These are phyloP conservation scores for Rhyzopertha dominica DNA, from an alignment of 1,140 invertebrate species.

Conservation along the genomic window DNA sequence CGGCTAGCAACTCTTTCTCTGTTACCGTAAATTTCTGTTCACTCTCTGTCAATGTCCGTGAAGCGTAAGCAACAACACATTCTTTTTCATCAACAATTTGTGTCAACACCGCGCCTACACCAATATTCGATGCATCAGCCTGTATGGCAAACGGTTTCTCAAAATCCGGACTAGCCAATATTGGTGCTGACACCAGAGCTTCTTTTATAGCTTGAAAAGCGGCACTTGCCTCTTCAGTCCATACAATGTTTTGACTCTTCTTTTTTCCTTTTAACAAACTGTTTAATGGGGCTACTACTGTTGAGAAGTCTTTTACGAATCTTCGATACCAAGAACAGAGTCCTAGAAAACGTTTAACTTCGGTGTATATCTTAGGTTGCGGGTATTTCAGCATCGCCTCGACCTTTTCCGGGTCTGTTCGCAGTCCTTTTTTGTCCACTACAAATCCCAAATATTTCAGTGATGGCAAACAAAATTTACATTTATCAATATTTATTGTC, in stretches of 20 bases:
- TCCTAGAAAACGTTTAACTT: constrained; percentile 42
- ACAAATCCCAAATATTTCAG: constrained; percentile 35
- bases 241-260: constrained; percentile 19
- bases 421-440: constrained; percentile 33
- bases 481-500: too few relatives aligned
- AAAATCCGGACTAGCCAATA: constrained; percentile 18
- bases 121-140: not conserved
- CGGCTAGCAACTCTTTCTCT: constrained; percentile 46
- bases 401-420: constrained; percentile 43
- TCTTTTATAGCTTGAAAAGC: constrained; percentile 6
- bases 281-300: constrained; percentile 38
- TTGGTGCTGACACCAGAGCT: constrained; percentile 10
- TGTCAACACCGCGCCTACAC: not conserved
- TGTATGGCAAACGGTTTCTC: not conserved
- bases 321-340: constrained; percentile 44
- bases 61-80: constrained; percentile 23
- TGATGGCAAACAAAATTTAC: constrained; percentile 27
- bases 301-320: constrained; percentile 43
- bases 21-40: constrained; percentile 41
- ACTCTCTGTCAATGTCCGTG: constrained; percentile 26
- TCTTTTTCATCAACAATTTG: not conserved
- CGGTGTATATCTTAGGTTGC: constrained; percentile 36
- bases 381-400: constrained; percentile 42
- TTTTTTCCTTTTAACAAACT: constrained; percentile 36
- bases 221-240: constrained; percentile 13